Percentiles rank a stretch among this genome's conserved stretches.
phyloP scores from a whole-genome alignment of 2,888 invertebrate species.

The Oscheius sp. region DNA sequence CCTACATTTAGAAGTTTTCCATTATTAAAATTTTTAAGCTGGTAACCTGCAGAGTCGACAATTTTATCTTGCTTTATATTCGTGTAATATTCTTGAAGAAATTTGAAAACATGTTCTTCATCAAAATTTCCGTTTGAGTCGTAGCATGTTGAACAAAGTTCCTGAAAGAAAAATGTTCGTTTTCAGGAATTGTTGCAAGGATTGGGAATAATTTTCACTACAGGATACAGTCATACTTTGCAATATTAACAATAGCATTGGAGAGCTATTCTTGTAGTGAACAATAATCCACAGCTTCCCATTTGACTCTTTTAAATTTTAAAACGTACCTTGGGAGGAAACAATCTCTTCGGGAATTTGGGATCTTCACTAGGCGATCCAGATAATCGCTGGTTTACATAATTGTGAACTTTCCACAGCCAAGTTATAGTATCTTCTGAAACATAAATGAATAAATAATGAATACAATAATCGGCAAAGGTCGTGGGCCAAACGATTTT shows the following conservation, averaged over 20 bases:
- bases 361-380: slow-evolving; percentile 91
- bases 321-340: slow-evolving; percentile 51
- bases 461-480: not conserved
- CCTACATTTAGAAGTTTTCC: slow-evolving; percentile 68
- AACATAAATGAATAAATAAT: slow-evolving; percentile 61
- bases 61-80: slow-evolving; percentile 65
- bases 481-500: no score
- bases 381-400: slow-evolving; percentile 87
- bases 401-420: slow-evolving; percentile 93
- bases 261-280: no score
- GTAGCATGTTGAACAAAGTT: slow-evolving; percentile 62
- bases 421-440: slow-evolving; percentile 85
- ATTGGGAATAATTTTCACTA: no score
- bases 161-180: slow-evolving; percentile 28
- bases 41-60: slow-evolving; percentile 63
- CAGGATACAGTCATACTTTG: no score
- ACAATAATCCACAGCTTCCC: no score
- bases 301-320: no score
- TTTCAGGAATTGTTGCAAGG: no score
- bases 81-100: slow-evolving; percentile 67
- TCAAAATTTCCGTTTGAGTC: slow-evolving; percentile 57
- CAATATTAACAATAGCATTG: no score
- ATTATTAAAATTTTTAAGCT: slow-evolving; percentile 66
- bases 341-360: slow-evolving; percentile 82
- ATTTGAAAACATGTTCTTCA: slow-evolving; percentile 62